Evolutionary conservation across 1,140 invertebrate genomes (phyloP), one percentile per base, ranked within the genome.

Genomic region (Papilio polyxenes): DNA sequence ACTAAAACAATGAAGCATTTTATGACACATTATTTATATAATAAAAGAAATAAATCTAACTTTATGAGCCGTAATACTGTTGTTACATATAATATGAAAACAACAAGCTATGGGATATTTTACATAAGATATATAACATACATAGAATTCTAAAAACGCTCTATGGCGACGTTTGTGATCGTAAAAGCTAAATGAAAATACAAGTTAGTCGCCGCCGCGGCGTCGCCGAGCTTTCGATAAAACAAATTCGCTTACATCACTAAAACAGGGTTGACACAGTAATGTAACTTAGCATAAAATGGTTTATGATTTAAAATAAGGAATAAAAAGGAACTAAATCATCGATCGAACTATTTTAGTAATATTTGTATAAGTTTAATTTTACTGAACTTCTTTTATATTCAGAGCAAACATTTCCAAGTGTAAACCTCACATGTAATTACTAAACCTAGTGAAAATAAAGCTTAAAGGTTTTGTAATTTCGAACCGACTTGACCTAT

Each of bases 171-270:
- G 85, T 88, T 89, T 87, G 86, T 76, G 88, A 85, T 90, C 89
- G 87, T 91, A 91, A 91, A 89, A 86, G 82, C 84, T 86, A 88
- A 88, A 89, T 89, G 85, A 89, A 86, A 87, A 85, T 82, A 82
- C 82, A 82, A 82, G 85, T 82, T 59, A 62, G 37, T 49, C 77
- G 79, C 74, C 86, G 86, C 75, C 85, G 59, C 82, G 80, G 81
- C 85, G 84, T 84, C 85, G 88, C 86, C 86, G 77, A 62, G 40
- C 80, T 81, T 84, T 51, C 80, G 81, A 76, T 85, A 86, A 88
- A 89, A 87, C 85, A 87, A 87, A 83, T 88, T 87, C 82, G 82
- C 84, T 83, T 86, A 86, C 69, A 84, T 79, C 62, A 86, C 85
- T 85, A 84, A 72, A 83, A 82, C 78, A 75, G 85, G 75, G 82